Conservation (phyloP, 2,797 vertebrate genomes). For the Sebastes aleutianus region DNA sequence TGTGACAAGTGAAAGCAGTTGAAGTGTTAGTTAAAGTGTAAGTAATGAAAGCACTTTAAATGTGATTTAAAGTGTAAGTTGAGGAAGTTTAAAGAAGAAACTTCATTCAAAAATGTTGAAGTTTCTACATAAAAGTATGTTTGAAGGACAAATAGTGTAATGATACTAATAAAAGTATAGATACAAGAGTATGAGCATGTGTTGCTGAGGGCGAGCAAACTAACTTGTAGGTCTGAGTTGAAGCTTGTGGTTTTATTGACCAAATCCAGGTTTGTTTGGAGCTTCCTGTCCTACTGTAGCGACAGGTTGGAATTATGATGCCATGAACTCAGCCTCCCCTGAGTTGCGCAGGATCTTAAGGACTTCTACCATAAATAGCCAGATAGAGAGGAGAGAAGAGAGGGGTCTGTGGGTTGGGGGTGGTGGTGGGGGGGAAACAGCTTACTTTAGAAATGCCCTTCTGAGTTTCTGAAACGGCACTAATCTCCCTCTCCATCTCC, state of each 20-base stretch:
- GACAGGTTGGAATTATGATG: conserved; percentile 59
- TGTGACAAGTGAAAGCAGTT: background rate
- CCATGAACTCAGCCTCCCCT: conserved; percentile 65
- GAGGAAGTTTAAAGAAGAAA: background rate
- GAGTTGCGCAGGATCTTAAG: conserved; percentile 52
- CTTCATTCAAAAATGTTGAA: background rate
- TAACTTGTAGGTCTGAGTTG: background rate
- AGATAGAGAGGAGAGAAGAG: conserved; percentile 58
- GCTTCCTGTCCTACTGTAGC: conserved; percentile 53
- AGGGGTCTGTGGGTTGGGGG: conserved; percentile 22
- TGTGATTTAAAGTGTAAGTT: background rate
- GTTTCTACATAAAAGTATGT: background rate
- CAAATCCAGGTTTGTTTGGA: conserved; percentile 60
- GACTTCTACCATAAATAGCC: conserved; percentile 86
- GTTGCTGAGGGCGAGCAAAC: background rate
- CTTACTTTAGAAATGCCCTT: conserved; percentile 59
- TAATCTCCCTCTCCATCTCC: conserved; percentile 36
- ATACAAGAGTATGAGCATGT: background rate
- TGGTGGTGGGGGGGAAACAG: conserved; percentile 2
- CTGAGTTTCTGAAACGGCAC: conserved; percentile 52
- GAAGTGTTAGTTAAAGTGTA: background rate
- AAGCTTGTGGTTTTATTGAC: background rate
- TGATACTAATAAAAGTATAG: background rate
- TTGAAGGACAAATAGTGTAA: background rate
- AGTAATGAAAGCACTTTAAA: background rate